Conservation (phyloP, 2,113 vertebrate genomes). For the Cinclus mexicanus region DNA sequence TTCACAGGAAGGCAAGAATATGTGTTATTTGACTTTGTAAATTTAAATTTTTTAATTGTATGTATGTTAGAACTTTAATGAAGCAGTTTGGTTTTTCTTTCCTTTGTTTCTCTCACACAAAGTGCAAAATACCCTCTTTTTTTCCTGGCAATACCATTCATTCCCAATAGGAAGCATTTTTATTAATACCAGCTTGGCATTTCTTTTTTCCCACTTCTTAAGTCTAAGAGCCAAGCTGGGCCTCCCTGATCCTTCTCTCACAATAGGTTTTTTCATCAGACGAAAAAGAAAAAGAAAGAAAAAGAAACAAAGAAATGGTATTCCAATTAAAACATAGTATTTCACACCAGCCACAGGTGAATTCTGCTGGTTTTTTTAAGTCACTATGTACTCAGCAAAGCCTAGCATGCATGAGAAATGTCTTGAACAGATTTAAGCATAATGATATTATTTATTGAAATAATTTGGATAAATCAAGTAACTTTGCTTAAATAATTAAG, state of each 20-base stretch:
- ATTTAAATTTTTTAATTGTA: not conserved
- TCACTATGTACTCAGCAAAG: not conserved
- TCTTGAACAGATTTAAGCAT: not conserved
- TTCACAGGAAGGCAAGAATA: not conserved
- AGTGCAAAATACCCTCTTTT: constrained; percentile 33
- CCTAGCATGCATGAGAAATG: not conserved
- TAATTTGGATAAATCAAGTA: not conserved
- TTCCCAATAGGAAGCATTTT: constrained; percentile 66
- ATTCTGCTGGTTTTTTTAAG: not conserved
- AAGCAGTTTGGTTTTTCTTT: constrained; percentile 15
- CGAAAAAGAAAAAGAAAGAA: not conserved
- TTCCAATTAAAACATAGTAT: not conserved
- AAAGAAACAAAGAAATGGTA: not conserved
- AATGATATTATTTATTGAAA: not conserved
- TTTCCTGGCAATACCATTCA: constrained; percentile 51
- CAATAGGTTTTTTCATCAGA: not conserved
- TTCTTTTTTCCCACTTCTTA: constrained; percentile 45
- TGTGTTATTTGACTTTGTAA: not conserved
- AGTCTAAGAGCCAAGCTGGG: not conserved
- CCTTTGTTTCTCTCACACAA: constrained; percentile 48
- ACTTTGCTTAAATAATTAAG: not conserved
- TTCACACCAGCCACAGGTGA: constrained; percentile 23
- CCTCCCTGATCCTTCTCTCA: not conserved
- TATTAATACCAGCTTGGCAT: constrained; percentile 67
- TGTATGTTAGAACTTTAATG: not conserved